Base-by-base conservation (phyloP, 2,797 vertebrate genomes). In the Taenioides sp. region DNA sequence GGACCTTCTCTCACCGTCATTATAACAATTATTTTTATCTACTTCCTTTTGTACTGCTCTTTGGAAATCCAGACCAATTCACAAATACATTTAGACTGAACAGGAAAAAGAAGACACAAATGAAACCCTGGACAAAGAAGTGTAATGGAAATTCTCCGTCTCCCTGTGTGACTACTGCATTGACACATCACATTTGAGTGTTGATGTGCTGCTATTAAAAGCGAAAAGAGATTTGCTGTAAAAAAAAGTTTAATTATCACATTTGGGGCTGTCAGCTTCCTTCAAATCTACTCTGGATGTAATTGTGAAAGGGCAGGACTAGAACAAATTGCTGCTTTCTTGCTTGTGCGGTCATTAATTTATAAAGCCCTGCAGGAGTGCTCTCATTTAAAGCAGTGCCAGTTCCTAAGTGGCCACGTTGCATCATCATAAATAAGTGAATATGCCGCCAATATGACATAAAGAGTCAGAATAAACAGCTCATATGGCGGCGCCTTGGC, bases 401-500 rank as follows among this genome's bases (percentile, higher is more conserved):
- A 65, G 63, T 65, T 65, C 63, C 40, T 65, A 65, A 65, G 43
- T 65, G 63, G 63, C 63, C 40, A 65, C 22, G 17, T 65, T 65
- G 63, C 63, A 49, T 65, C 40, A 65, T 65, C 40, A 65, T 65
- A 65, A 65, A 65, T 65, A 65, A 65, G 23, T 49, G 63, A 65
- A 65, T 49, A 65, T 18, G 63, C 40, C 23, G 63, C 63, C 40
- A 65, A 65, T 27, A 65, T 65, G 63, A 65, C 63, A 65, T 65
- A 65, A 49, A 65, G 43, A 65, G 62, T 47, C 34, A 2, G 63
- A 43, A 50, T 49, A 65, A 65, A 65, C 43, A 49, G 63, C 43
- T 3, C 49, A 23, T 23, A 49, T 18, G 40, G 63, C 40, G 63
- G 14, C 23, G 49, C 23, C 43, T 50, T 50, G 12, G 40, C 43